phyloP scores from a whole-genome alignment of 1,140 invertebrate genomes.

The Drosophila lini region DNA sequence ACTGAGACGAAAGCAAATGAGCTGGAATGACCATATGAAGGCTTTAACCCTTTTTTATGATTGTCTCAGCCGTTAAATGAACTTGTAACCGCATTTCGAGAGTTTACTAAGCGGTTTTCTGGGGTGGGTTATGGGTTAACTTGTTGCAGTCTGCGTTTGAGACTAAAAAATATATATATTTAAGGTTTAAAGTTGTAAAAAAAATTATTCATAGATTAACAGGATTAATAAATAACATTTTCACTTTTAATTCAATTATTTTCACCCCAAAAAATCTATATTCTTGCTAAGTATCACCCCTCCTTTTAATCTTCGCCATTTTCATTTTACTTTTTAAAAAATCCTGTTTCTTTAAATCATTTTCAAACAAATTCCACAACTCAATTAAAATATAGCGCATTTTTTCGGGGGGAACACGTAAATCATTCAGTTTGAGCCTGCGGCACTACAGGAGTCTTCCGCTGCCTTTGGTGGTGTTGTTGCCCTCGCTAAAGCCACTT shows the following conservation, averaged over 20 bases:
- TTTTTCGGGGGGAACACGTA: slow-evolving; percentile 27
- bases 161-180: neutral
- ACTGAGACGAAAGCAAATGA: slow-evolving; percentile 66
- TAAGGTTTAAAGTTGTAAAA: no score
- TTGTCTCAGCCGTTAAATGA: slow-evolving; percentile 64
- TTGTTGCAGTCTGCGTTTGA: slow-evolving; percentile 41
- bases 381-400: no score
- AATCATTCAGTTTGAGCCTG: slow-evolving; percentile 50
- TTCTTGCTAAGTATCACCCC: no score
- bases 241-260: no score
- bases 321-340: no score
- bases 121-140: slow-evolving; percentile 32
- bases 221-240: no score
- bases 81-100: slow-evolving; percentile 40
- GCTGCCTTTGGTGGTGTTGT: slow-evolving; percentile 32
- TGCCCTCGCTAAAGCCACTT: slow-evolving; percentile 60
- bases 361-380: no score
- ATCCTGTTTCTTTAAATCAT: no score
- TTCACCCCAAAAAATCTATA: no score
- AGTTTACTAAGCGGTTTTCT: neutral
- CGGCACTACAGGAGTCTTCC: slow-evolving; percentile 61
- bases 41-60: slow-evolving; percentile 68
- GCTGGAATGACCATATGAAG: slow-evolving; percentile 39
- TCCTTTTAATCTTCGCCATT: no score
- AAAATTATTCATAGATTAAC: neutral